These are phyloP conservation scores for Hylaeus anthracinus DNA, from an alignment of 1,140 invertebrate genomes.

Conservation along the genomic window DNA sequence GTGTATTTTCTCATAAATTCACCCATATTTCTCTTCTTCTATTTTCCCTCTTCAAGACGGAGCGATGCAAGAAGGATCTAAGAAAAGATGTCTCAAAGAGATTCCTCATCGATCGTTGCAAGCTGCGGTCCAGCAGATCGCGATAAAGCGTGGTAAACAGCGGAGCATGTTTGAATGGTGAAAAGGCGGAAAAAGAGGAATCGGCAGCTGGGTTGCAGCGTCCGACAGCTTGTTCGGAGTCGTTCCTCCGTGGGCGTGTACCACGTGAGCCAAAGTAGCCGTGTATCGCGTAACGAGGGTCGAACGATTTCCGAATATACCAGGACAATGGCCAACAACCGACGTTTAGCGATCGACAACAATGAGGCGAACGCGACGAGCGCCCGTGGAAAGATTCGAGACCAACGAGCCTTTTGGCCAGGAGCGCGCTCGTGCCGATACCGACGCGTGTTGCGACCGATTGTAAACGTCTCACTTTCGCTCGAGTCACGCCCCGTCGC, in stretches of 20 bases:
- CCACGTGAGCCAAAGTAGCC: conserved; percentile 38
- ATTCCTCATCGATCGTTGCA: not conserved
- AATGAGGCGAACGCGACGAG: conserved; percentile 62
- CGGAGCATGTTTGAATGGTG: not conserved
- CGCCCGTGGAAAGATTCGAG: conserved; percentile 49
- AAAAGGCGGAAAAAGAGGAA: not conserved
- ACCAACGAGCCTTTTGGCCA: conserved; percentile 56
- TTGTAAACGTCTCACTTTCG: conserved; percentile 74
- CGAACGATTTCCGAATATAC: conserved; percentile 65
- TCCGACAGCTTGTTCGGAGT: not conserved
- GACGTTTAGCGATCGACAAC: conserved; percentile 48
- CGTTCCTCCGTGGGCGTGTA: conserved; percentile 20
- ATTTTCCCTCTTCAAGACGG: not conserved
- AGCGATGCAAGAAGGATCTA: not conserved
- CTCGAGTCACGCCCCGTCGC: conserved; percentile 67
- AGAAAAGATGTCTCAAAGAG: not conserved
- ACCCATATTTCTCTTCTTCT: no score
- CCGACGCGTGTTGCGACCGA: conserved; percentile 33
- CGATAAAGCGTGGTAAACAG: not conserved
- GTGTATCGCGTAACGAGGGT: conserved; percentile 55
- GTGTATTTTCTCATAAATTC: no score
- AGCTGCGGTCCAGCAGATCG: not conserved
- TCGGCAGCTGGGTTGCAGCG: conserved; percentile 10
- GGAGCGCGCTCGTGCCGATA: conserved; percentile 41
- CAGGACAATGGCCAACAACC: conserved; percentile 61